Base-by-base conservation (phyloP, 2,888 invertebrate genomes). In the Galerucella calmariensis region DNA sequence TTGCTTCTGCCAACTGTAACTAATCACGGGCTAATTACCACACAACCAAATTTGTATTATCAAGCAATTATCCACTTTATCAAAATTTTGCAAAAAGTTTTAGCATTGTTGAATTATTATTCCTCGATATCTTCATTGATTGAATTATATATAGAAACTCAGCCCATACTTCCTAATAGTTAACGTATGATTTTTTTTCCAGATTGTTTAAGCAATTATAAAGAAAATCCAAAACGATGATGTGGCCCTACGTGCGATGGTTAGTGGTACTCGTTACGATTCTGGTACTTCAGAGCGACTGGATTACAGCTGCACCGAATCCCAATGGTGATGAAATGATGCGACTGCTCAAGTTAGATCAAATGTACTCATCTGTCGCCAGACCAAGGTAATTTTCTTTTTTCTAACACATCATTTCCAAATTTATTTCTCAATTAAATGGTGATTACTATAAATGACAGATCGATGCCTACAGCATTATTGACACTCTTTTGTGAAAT, bases 161-260 rank as follows among this genome's bases (percentile, higher is more conserved):
- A 0, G 27, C 27, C 4, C 4, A 27, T 27, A 27, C 27, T 35
- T 5, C 8, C 0, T 41, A 9, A 6, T 41, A 9, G 1, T 41
- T 8, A 9, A 1, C 8, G 35, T 41, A 41, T 41, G 9, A 6
- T 41, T 41, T 41, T 56, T n/a, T 16, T 20, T 20, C 9, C 56
- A 56, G 56, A 20, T 8, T 16, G 10, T 2, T 48, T 48, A 2
- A 48, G 5, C 53, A 65, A 66, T 44, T 6, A 9, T n/a, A 62
- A 62, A 41, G 2, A 9, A n/a, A 35, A 6, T 11, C 41, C 14
- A 10, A 27, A n/a, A 41, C 16, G 14, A 86, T 86, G 86, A 85
- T 82, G 84, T 85, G 84, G 84, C 80, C 82, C 24, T 78, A 81
- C 66, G 56, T 86, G 51, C 83, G 83, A 80, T 84, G 83, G 84